Conservation (phyloP, 2,113 vertebrate species). For the Gobius niger region DNA sequence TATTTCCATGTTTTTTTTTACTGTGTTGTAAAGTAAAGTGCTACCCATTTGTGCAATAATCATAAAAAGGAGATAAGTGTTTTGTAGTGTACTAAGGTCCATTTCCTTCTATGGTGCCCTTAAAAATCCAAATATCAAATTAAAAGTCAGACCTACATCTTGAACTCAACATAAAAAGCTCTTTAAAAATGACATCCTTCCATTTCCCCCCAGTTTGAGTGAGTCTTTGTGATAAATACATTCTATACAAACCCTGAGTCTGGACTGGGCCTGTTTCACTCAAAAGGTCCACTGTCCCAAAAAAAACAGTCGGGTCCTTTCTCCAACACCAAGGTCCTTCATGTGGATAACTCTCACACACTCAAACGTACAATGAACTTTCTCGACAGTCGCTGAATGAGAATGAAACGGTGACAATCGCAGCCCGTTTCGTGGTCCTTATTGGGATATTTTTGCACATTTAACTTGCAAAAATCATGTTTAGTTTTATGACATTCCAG, state of each 20-base stretch:
- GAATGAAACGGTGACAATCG: constrained; percentile 27
- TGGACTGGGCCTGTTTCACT: constrained; percentile 7
- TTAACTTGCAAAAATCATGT: too few species aligned
- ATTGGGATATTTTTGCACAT: too few species aligned
- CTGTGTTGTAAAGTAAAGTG: too few species aligned
- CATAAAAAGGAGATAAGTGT: neutral
- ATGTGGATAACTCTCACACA: constrained; percentile 11
- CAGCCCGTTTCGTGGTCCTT: too few species aligned
- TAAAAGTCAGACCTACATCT: neutral
- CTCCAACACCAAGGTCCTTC: constrained; percentile 10
- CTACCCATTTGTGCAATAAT: constrained; percentile 8
- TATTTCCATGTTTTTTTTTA: too few species aligned
- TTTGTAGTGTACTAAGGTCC: neutral
- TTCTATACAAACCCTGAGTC: constrained; percentile 72
- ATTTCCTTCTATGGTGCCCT: neutral
- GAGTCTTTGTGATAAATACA: constrained; percentile 27
- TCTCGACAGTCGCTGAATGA: constrained; percentile 19
- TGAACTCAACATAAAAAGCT: neutral
- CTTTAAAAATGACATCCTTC: constrained; percentile 6
- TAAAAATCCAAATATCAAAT: neutral
- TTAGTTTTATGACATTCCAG: too few species aligned
- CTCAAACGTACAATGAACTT: constrained; percentile 16
- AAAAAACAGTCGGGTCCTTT: constrained; percentile 39
- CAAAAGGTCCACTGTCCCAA: too few species aligned
- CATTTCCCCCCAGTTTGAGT: neutral